phyloP scores from a whole-genome alignment of 2,797 vertebrate genomes.

The Gallinago nigripennis region DNA sequence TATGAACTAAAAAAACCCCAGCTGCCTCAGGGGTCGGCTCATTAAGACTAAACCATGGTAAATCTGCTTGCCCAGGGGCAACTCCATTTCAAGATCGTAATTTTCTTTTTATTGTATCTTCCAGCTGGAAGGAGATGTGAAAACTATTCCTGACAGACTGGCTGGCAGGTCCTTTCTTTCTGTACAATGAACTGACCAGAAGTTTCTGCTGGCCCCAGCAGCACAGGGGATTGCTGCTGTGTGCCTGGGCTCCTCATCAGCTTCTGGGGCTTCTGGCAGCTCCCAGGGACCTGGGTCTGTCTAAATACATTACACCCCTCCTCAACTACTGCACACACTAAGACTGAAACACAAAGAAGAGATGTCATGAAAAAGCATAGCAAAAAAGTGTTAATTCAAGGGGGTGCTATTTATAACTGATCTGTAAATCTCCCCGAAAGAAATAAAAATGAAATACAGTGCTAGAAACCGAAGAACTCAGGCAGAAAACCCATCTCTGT shows the following conservation, averaged over 20 bases:
- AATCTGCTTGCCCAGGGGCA: not conserved
- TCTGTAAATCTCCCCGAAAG: not conserved
- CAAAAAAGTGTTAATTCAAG: not conserved
- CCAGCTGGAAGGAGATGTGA: not conserved
- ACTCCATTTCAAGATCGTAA: not conserved
- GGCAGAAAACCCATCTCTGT: not conserved
- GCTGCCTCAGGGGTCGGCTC: not conserved
- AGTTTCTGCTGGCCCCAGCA: not conserved
- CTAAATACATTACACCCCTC: not conserved
- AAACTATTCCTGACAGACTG: not conserved
- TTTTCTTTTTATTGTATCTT: not conserved
- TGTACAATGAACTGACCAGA: rapidly evolving
- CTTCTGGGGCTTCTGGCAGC: not conserved
- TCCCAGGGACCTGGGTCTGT: not conserved
- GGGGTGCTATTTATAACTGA: not conserved
- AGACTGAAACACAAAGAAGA: not conserved
- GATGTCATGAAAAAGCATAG: not conserved
- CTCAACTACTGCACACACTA: not conserved
- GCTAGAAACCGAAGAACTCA: not conserved
- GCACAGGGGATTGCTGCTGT: not conserved
- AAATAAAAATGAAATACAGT: not conserved
- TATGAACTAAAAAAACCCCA: not conserved
- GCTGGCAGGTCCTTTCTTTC: not conserved
- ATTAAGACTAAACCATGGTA: not conserved
- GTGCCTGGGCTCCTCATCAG: not conserved